Base-by-base conservation (phyloP, 1,140 invertebrate genomes). In the Musca domestica region DNA sequence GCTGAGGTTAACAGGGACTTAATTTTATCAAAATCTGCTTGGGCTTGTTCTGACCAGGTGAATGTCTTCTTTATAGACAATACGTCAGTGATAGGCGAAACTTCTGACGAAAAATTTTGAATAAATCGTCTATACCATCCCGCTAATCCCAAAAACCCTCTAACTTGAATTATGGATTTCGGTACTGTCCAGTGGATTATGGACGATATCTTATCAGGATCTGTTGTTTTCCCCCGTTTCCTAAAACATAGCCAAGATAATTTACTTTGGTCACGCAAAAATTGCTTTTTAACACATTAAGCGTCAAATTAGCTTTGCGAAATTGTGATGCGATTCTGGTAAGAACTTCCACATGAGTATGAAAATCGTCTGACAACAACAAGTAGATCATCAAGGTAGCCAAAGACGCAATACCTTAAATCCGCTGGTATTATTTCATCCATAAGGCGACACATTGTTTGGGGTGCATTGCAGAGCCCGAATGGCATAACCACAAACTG, bases 211-310 rank as follows among this genome's bases (percentile, higher is more conserved):
- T 70, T 71, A 10, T 47, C 47, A 4, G 67, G 69, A 61, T 73
- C 72, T 7, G 70, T 58, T 12, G 46, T 27, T 17, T 67, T 4
- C 46, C 63, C 19, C 27, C 64, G 19, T 64, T 17, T 17, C 69
- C 72, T 34, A 73, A 73, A 46, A 27, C 64, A 66, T n/a, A n/a
- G 3, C 69, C 71, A 9, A 72, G 46, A 64, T 71, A 71, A n/a
- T 74, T 69, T 3, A 85, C 58, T 34, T 77, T n/a, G n/a, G n/a
- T n/a, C n/a, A n/a, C n/a, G n/a, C n/a, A n/a, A n/a, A n/a, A n/a
- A n/a, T 66, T 12, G 46, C 74, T 85, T 84, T 52, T 73, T 66
- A 6, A 81, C 69, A 81, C 69, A 49, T 84, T 85, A 4, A 86
- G 71, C 25, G 83, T 85, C 2, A 86, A 69, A 23, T 76, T 74